Base-by-base conservation (phyloP, 2,797 vertebrate genomes). In the Leptatherina wallacei region DNA sequence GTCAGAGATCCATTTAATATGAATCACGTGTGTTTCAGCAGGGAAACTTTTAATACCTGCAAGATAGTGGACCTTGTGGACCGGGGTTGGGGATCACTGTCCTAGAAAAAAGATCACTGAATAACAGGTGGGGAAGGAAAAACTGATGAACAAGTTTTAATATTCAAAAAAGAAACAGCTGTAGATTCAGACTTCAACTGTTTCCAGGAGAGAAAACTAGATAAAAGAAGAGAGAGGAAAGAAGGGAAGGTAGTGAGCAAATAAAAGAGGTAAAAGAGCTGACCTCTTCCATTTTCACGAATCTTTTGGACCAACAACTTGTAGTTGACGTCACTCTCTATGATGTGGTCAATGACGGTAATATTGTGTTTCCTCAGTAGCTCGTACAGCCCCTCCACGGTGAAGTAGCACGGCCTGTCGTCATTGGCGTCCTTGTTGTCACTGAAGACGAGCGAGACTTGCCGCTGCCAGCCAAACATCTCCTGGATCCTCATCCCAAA, bases 351-450 rank as follows among this genome's bases (percentile, higher is more conserved):
- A 0, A 59, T 12, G 22, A 94, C 80, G 0, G 87, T 94, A 68
- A 97, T 75, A 91, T 96, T 97, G 42, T 67, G 94, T 12, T 75
- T 58, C 0, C 71, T 65, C 0, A 95, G 83, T 32, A 91, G 64
- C 0, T 93, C 0, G 80, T 94, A 98, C 0, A 96, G 75, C 0
- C 97, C 97, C 75, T 98, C 97, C 12, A 94, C 89, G 0, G 96
- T 80, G 16, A 98, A 98, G 84, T 91, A 98, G 33, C 95, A 96
- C 0, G 91, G 92, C 1, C 92, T 87, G 78, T 98, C 96, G 0
- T 94, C 94, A 3, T 90, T 70, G 2, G 88, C 81, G 3, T 90
- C 70, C n/a, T 87, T 90, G 67, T 92, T 92, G 56, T 97, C 95
- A 27, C 65, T 92, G 72, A 92, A 98, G 1, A 96, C 70, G 10